phyloP scores from a whole-genome alignment of 2,797 vertebrate genomes.

The Sebastes iracundus region DNA sequence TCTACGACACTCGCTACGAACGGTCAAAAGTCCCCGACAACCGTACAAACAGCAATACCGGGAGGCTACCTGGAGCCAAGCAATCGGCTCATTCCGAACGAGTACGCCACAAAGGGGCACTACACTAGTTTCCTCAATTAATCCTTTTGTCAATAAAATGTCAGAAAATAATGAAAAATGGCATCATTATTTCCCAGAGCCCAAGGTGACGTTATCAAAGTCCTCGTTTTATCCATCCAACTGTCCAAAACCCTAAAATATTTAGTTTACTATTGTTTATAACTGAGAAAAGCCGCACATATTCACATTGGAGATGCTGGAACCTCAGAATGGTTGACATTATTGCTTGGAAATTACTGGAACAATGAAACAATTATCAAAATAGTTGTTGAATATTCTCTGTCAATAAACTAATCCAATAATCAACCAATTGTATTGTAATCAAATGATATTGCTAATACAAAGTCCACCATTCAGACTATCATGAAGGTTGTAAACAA shows the following conservation, averaged over 20 bases:
- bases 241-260: neutral
- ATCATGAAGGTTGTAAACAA: neutral
- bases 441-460: neutral
- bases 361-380: too few relatives aligned
- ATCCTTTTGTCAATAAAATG: neutral
- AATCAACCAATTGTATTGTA: neutral
- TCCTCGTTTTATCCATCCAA: too few relatives aligned
- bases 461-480: too few relatives aligned
- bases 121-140: too few relatives aligned
- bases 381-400: neutral
- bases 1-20: too few relatives aligned
- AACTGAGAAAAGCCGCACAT: neutral
- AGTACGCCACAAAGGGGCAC: too few relatives aligned
- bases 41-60: too few relatives aligned
- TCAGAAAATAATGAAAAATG: neutral
- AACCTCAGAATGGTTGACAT: neutral
- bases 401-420: neutral
- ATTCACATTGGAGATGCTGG: neutral
- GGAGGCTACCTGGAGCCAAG: too few relatives aligned
- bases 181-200: too few relatives aligned
- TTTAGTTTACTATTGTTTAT: neutral
- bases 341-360: neutral
- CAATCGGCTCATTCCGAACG: too few relatives aligned
- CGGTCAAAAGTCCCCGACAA: too few relatives aligned
- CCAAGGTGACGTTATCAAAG: too few relatives aligned